Base-by-base conservation (phyloP, 1,140 invertebrate genomes). In the Chymomyza costata region DNA sequence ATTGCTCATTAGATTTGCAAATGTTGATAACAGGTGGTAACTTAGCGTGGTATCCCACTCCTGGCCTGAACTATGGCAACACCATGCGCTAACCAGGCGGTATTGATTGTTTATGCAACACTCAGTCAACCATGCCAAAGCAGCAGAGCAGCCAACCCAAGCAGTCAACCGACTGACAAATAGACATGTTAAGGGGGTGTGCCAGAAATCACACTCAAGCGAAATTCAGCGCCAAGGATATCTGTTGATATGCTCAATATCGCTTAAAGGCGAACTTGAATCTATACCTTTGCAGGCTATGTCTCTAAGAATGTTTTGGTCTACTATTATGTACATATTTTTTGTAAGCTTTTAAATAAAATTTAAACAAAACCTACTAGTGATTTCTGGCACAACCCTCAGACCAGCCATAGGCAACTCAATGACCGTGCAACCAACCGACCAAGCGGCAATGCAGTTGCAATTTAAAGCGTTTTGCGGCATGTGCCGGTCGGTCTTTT, bases 41-140 rank as follows among this genome's bases (percentile, higher is more conserved):
- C 41, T 16, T 13, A n/a, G 30, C 13, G 19, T 35, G n/a, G n/a
- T n/a, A n/a, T 44, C 25, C 44, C 56, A 46, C 70, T 14, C 47
- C 34, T 11, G 13, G 43, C 11, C 38, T 2, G 30, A 30, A 6
- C 8, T 16, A 7, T 7, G 19, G 16, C n/a, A 28, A 10, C 30
- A 18, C 34, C 41, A 17, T 37, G 43, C 39, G 21, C 21, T 35
- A 21, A 15, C 11, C 15, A 40, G 15, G 30, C 35, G 28, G 8
- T 43, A 63, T 66, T 66, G 62, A 66, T 65, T 54, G 43, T 30
- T 54, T 53, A 43, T 51, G 60, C 47, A 66, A 63, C 46, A 32
- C 41, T 16, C 10, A 41, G 13, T 15, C 37, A 41, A 32, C 32
- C n/a, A 60, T 48, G 28, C 51, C 25, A 39, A 59, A n/a, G n/a